Conservation (phyloP, 2,888 invertebrate genomes). For the Sarcophaga subvicina region DNA sequence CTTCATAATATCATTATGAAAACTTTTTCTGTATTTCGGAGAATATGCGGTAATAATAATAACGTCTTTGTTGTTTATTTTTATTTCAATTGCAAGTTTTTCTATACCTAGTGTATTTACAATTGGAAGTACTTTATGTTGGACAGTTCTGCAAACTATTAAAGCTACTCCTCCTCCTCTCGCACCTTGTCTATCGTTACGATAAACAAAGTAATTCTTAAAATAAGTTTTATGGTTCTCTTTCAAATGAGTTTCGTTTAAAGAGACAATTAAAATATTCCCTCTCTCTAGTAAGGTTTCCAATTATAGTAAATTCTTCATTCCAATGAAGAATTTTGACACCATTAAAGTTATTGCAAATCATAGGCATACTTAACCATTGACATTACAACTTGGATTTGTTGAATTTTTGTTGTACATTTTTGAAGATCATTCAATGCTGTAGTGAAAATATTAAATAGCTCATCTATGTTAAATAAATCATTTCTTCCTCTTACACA, state of each 20-base stretch:
- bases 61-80: constrained; percentile 23
- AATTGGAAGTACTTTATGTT: constrained; percentile 31
- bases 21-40: constrained; percentile 18
- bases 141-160: constrained; percentile 27
- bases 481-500: background rate
- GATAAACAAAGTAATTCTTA: constrained; percentile 26
- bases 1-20: constrained; percentile 8
- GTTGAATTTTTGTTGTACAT: constrained; percentile 32
- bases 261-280: constrained; percentile 30
- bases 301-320: constrained; percentile 31
- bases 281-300: constrained; percentile 32
- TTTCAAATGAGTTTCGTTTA: constrained; percentile 28
- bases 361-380: constrained; percentile 27
- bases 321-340: constrained; percentile 48
- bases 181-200: constrained; percentile 32
- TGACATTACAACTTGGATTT: constrained; percentile 5
- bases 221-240: constrained; percentile 29
- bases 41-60: constrained; percentile 39
- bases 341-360: constrained; percentile 1
- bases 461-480: constrained; percentile 40
- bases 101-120: constrained; percentile 7
- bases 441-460: constrained; percentile 49
- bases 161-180: constrained; percentile 37
- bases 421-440: constrained; percentile 39
- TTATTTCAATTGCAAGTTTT: constrained; percentile 27